Evolutionary conservation across 2,797 vertebrate species (phyloP), one percentile per base, ranked within the genome.

Genomic region (Gobionotothen gibberifrons): DNA sequence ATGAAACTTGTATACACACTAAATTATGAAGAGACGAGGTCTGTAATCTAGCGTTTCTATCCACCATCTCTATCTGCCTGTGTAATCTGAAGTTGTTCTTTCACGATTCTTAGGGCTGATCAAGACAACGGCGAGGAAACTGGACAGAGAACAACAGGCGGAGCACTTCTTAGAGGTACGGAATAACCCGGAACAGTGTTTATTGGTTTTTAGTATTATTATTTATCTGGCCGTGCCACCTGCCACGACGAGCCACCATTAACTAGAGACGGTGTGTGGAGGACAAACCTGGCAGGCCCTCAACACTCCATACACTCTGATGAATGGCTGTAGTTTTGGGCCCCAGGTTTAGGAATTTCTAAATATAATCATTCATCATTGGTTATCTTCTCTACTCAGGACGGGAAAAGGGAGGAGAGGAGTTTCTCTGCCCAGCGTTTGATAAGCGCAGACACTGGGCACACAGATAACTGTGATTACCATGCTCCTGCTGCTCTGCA

Each of bases 111-210:
- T 74, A 99, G 98, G 98, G 56, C 94, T 98, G 62, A 98, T 99
- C 91, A 96, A 95, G 61, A 99, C 98, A 4, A 99, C 98, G 0
- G 95, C 97, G 21, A 96, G 98, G 86, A 99, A 96, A 86, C 94
- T 99, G 84, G 98, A 99, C 88, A 91, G 97, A 79, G 98, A 99
- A 77, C 97, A 99, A 84, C 98, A 99, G 77, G 94, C 89, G 2
- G 97, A 98, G 39, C 98, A 99, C 89, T 95, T 98, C 87, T 78
- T 99, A 71, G 98, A 99, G 96, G 98, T 98, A 95, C 91, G 76
- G 75, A 87, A 74, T 79, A 74, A 62, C 13, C 13, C 52, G 58
- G 42, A 83, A 47, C 55, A 29, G 6, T 67, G 58, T 83, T 78
- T 63, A 36, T 43, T 69, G 62, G 62, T 76, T 76, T 70, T 75